Conservation (phyloP, 2,113 vertebrate genomes). For the Leucosticte australis region DNA sequence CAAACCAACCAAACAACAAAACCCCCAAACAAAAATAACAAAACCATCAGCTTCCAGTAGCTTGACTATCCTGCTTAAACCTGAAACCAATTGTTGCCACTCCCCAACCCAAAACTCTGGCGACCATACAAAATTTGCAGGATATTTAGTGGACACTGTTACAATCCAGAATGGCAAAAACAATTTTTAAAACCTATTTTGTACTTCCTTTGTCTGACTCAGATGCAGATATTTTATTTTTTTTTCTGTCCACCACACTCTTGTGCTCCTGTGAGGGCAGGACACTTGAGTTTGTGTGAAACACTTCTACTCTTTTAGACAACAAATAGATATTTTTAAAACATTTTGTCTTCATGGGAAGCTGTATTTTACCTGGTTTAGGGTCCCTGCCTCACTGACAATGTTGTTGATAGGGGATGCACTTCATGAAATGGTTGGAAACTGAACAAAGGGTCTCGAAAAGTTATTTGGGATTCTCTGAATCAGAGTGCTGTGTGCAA, state of each 20-base stretch:
- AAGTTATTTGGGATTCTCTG: background rate
- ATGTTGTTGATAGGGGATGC: background rate
- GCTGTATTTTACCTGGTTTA: background rate
- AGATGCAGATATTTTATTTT: background rate
- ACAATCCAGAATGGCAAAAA: background rate
- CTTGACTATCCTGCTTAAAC: background rate
- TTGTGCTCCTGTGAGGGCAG: background rate
- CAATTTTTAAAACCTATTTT: background rate
- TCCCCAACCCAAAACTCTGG: background rate
- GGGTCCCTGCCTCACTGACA: background rate
- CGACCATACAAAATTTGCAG: background rate
- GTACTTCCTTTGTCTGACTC: background rate
- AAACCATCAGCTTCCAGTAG: background rate
- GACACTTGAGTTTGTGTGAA: background rate
- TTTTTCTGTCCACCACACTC: background rate
- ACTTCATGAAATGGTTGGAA: background rate
- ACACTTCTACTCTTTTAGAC: background rate
- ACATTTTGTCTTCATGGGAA: background rate
- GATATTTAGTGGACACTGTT: background rate
- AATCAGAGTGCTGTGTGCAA: background rate
- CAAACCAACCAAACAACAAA: no score
- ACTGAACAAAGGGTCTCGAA: background rate
- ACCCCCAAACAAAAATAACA: no score
- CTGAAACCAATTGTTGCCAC: background rate
- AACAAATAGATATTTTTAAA: background rate